Conservation (phyloP, 2,888 invertebrate species). For the Diadegma fenestrale region DNA sequence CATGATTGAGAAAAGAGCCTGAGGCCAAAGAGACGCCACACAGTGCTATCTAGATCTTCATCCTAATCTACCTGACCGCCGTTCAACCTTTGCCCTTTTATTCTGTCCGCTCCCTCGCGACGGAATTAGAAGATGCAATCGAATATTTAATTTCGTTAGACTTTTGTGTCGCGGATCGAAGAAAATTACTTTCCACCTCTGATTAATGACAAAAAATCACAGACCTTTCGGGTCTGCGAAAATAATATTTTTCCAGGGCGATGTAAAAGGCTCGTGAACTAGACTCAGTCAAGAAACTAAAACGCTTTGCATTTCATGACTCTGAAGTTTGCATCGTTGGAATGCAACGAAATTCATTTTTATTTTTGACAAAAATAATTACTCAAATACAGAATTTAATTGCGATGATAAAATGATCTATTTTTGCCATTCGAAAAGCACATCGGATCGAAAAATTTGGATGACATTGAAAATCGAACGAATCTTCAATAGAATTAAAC, state of each 20-base stretch:
- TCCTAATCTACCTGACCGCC: slow-evolving; percentile 25
- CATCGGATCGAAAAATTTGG: too few relatives aligned
- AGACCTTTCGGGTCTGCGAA: background rate
- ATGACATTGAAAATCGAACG: too few relatives aligned
- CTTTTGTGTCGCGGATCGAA: background rate
- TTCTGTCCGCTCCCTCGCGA: background rate
- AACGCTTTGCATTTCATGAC: too few relatives aligned
- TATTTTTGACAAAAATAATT: too few relatives aligned
- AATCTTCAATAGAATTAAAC: too few relatives aligned
- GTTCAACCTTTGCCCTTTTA: slow-evolving; percentile 6
- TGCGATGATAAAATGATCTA: too few relatives aligned
- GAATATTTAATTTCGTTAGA: background rate
- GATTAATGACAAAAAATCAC: background rate
- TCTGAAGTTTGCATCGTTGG: too few relatives aligned
- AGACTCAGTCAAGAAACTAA: background rate
- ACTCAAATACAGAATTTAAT: too few relatives aligned
- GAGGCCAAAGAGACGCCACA: slow-evolving; percentile 43
- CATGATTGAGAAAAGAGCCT: slow-evolving; percentile 12
- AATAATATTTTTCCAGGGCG: background rate
- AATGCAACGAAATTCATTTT: too few relatives aligned
- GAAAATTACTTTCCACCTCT: background rate
- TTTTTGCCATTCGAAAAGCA: too few relatives aligned
- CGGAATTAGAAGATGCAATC: slow-evolving; percentile 1
- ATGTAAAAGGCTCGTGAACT: background rate
- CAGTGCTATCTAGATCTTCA: slow-evolving; percentile 45